Conservation (phyloP, 2,888 invertebrate species). For the Steinernema carpocapsae region DNA sequence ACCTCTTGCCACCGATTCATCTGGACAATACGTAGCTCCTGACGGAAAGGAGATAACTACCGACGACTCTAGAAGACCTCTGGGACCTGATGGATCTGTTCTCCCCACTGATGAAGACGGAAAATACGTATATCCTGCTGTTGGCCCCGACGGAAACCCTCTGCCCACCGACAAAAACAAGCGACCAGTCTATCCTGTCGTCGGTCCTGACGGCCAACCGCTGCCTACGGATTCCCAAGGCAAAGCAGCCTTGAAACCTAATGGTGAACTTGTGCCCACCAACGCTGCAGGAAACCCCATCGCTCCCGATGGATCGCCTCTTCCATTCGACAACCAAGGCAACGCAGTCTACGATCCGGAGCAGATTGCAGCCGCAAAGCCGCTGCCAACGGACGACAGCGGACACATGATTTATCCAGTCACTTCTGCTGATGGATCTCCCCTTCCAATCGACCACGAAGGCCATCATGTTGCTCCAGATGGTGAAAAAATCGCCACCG, state of each 20-base stretch:
- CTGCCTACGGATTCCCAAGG: slow-evolving; percentile 36
- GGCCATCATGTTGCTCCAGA: slow-evolving; percentile 40
- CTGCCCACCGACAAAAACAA: slow-evolving; percentile 50
- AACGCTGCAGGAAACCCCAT: slow-evolving; percentile 43
- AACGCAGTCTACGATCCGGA: slow-evolving; percentile 40
- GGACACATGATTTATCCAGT: slow-evolving; percentile 36
- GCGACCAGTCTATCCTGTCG: slow-evolving; percentile 37
- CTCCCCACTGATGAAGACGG: slow-evolving; percentile 38
- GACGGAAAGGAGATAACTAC: not conserved
- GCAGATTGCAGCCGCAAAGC: slow-evolving; percentile 37
- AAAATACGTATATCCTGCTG: slow-evolving; percentile 46
- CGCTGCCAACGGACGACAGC: slow-evolving; percentile 44
- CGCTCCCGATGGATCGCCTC: slow-evolving; percentile 43
- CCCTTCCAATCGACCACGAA: slow-evolving; percentile 41
- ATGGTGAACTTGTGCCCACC: slow-evolving; percentile 40
- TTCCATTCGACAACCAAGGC: slow-evolving; percentile 49
- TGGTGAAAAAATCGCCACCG: slow-evolving; percentile 41
- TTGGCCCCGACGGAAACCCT: slow-evolving; percentile 56
- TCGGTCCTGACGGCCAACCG: slow-evolving; percentile 45
- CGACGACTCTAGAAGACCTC: slow-evolving; percentile 5
- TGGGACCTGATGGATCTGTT: slow-evolving; percentile 39
- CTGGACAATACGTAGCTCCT: too few species aligned
- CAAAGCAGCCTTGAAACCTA: slow-evolving; percentile 31
- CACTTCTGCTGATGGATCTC: slow-evolving; percentile 35
- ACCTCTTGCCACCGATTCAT: slow-evolving; percentile 6